Evolutionary conservation across 2,888 invertebrate species (phyloP).

Genomic region (Cephus spinipes): DNA sequence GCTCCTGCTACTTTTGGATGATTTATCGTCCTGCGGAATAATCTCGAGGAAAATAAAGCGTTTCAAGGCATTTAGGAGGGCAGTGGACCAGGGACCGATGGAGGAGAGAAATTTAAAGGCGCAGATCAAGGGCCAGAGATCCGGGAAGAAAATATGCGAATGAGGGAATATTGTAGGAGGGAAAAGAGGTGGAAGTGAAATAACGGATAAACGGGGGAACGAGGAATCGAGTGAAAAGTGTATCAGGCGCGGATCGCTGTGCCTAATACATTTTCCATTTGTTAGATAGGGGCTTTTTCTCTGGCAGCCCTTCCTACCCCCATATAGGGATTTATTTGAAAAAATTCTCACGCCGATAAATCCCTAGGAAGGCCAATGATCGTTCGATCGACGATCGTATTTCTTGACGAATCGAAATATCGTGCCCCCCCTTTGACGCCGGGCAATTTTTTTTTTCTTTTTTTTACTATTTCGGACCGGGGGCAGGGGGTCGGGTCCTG

Average conservation of each 20-base stretch:
- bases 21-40: constrained; percentile 29
- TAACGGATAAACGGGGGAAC: neutral
- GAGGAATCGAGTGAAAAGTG: neutral
- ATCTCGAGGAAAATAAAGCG: constrained; percentile 23
- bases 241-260: neutral
- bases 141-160: neutral
- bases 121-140: neutral
- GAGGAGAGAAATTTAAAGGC: neutral
- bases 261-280: neutral
- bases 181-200: neutral
- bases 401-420: constrained; percentile 23
- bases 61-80: neutral
- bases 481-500: neutral
- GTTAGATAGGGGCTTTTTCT: neutral
- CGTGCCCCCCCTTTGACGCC: constrained; percentile 5
- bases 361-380: neutral
- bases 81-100: neutral
- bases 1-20: constrained; percentile 12
- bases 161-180: neutral
- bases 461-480: constrained; percentile 13
- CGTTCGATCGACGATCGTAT: constrained; percentile 30
- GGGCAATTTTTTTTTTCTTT: neutral
- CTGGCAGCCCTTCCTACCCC: neutral
- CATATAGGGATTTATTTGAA: neutral
- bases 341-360: neutral